A percentile compares a stretch with the other conserved stretches of the same genome.
phyloP scores from a whole-genome alignment of 2,888 invertebrate species.

The Ichneumoninae sp. region DNA sequence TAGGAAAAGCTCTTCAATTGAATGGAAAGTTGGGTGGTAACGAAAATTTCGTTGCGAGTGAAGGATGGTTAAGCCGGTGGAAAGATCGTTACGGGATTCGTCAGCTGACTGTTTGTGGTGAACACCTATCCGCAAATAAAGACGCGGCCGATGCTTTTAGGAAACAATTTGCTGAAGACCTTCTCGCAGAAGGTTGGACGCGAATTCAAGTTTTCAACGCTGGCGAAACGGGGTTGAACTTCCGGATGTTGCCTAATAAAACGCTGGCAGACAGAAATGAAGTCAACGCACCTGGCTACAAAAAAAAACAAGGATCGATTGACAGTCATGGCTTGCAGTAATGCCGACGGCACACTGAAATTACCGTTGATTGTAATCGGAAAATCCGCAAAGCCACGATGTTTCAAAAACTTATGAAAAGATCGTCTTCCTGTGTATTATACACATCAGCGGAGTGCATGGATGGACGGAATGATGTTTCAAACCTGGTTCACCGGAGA shows the following conservation, averaged over 20 bases:
- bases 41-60: conserved; percentile 1
- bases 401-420: conserved; percentile 66
- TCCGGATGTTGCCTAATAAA: conserved; percentile 70
- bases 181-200: conserved; percentile 65
- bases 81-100: conserved; percentile 25
- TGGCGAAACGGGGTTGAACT: conserved; percentile 73
- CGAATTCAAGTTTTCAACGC: conserved; percentile 71
- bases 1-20: conserved; percentile 1
- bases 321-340: conserved; percentile 71
- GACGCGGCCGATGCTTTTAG: conserved; percentile 20
- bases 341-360: conserved; percentile 70
- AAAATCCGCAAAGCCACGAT: conserved; percentile 70
- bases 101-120: neutral
- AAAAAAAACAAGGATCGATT: conserved; percentile 73
- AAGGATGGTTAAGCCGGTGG: conserved; percentile 11
- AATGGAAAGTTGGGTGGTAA: neutral
- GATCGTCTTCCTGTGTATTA: conserved; percentile 51
- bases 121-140: conserved; percentile 33
- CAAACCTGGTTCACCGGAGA: conserved; percentile 67
- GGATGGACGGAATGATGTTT: conserved; percentile 70
- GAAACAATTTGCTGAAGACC: neutral
- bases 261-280: conserved; percentile 68
- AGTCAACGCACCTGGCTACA: conserved; percentile 67
- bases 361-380: conserved; percentile 72
- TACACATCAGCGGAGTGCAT: conserved; percentile 70